These are phyloP conservation scores for Ephialtes manifestator DNA, from an alignment of 2,888 invertebrate species.

Conservation along the genomic window DNA sequence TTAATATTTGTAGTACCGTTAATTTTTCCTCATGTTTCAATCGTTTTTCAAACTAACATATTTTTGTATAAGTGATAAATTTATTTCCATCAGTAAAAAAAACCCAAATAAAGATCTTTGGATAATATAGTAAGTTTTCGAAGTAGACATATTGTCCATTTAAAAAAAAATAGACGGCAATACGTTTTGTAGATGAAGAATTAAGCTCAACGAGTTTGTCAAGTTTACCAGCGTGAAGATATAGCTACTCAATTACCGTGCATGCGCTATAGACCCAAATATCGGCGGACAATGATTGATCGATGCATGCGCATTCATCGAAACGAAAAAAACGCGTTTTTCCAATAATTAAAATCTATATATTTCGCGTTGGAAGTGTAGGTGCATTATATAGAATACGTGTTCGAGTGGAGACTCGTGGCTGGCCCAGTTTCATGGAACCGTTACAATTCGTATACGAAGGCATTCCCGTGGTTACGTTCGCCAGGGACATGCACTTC, in stretches of 20 bases:
- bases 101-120: too few species aligned
- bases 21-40: too few species aligned
- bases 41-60: too few species aligned
- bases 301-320: constrained; percentile 6
- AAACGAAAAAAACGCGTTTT: constrained; percentile 7
- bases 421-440: constrained; percentile 51
- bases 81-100: too few species aligned
- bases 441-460: constrained; percentile 25
- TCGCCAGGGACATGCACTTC: constrained; percentile 18
- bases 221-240: not conserved
- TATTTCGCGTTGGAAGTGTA: constrained; percentile 19
- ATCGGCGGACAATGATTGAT: constrained; percentile 3
- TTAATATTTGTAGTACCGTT: too few species aligned
- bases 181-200: too few species aligned
- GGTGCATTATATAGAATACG: constrained; percentile 3
- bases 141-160: too few species aligned
- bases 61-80: too few species aligned
- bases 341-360: constrained; percentile 34
- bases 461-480: constrained; percentile 43
- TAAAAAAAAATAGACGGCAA: too few species aligned
- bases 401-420: constrained; percentile 19
- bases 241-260: not conserved
- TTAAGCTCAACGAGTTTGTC: not conserved
- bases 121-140: too few species aligned
- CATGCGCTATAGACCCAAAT: not conserved